These are phyloP conservation scores for Lamprotornis superbus DNA, from an alignment of 2,113 vertebrate species.

Conservation along the genomic window DNA sequence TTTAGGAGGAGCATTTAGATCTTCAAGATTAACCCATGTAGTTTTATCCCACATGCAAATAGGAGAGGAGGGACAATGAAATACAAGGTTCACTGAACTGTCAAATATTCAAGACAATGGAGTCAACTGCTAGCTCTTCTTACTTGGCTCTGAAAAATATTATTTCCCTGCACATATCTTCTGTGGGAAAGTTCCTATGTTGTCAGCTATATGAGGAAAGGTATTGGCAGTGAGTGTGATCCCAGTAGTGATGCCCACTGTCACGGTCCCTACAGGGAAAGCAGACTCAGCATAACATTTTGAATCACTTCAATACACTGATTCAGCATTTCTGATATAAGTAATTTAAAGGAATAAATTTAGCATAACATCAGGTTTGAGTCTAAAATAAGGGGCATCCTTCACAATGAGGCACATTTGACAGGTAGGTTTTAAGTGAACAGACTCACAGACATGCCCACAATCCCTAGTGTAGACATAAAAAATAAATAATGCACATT, in stretches of 20 bases:
- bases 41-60: neutral
- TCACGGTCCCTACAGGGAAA: neutral
- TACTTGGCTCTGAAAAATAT: neutral
- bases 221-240: neutral
- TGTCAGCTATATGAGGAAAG: neutral
- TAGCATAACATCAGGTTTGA: neutral
- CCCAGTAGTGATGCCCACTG: neutral
- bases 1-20: neutral
- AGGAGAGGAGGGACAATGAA: neutral
- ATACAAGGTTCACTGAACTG: neutral
- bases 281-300: neutral
- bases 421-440: neutral
- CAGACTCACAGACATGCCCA: neutral
- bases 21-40: neutral
- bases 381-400: constrained; percentile 1
- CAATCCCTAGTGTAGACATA: neutral
- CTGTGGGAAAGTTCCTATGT: neutral
- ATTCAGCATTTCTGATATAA: constrained; percentile 7
- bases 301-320: neutral
- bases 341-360: constrained; percentile 32
- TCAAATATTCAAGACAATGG: neutral
- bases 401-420: neutral
- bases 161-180: neutral
- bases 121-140: neutral
- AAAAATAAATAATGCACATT: neutral